Base-by-base conservation (phyloP, 2,797 vertebrate species). In the Petrocephalus sullivani region DNA sequence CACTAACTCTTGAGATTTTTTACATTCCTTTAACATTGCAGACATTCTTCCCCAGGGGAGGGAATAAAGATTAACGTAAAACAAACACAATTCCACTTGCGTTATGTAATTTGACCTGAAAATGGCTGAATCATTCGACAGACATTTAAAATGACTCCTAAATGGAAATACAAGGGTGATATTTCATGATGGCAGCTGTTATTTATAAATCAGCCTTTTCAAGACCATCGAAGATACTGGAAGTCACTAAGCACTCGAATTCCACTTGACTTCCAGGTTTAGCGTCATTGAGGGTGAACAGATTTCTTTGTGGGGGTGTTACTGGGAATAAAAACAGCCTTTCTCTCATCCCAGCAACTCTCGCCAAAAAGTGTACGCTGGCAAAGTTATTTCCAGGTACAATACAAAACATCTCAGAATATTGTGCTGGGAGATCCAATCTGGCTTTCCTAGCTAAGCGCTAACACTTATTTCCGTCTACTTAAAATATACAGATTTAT, bases 21-120 rank as follows among this genome's bases (percentile, higher is more conserved):
- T 46, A 88, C 86, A 90, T 89, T 90, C 87, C 87, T 88, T 9
- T 78, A 51, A 71, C 88, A 81, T 75, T 57, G 33, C 85, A 78
- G 33, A 78, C 9, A 89, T 57, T 58, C 81, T 23, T 89, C 54
- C 41, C 23, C 8, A 84, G 21, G 19, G 28, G 60, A 71, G 64
- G 51, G 53, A 88, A 60, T 14, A 75, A 88, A 58, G 64, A 57
- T 85, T 75, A 71, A 86, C 46, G 16, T 37, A 53, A 54, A 60
- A 85, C 58, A 85, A 84, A 85, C 87, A 88, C 58, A 54, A 85
- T 67, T 88, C 53, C 61, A 28, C 23, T 84, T 46, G 81, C 33
- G 14, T 87, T 37, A 87, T 57, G 54, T 56, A 81, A 81, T 87
- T 41, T 53, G 58, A 87, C 60, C 9, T 5, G 58, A 61, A 61